Percentiles rank a stretch among this genome's conserved stretches.
phyloP scores from a whole-genome alignment of 2,113 vertebrate species.

The Vimba vimba region DNA sequence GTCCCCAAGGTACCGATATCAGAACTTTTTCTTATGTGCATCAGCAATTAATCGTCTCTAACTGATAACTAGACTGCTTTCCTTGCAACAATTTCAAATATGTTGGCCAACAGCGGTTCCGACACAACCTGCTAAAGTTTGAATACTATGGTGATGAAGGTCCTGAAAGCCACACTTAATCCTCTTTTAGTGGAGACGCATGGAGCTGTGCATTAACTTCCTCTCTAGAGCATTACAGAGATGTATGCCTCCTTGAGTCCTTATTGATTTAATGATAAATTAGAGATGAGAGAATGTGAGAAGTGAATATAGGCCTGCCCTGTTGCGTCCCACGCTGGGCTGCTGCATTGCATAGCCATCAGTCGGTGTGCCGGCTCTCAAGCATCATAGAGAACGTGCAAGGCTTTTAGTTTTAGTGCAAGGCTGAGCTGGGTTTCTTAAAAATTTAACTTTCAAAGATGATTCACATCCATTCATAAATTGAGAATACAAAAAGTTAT shows the following conservation, averaged over 20 bases:
- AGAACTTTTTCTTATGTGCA: not conserved
- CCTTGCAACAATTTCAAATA: not conserved
- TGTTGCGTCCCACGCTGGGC: not conserved
- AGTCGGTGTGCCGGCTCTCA: not conserved
- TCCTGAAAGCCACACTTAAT: constrained; percentile 41
- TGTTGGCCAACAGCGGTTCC: not conserved
- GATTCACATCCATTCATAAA: not conserved
- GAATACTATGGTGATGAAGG: constrained; percentile 38
- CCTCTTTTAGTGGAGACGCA: constrained; percentile 29
- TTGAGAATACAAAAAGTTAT: constrained; percentile 28
- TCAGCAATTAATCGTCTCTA: not conserved
- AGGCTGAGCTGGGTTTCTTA: constrained; percentile 24
- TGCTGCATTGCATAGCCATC: constrained; percentile 18
- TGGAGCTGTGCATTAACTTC: constrained; percentile 34
- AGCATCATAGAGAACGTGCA: constrained; percentile 18
- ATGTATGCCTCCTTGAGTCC: constrained; percentile 45
- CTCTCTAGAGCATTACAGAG: constrained; percentile 34
- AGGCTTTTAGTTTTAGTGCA: not conserved
- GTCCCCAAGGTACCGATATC: constrained; percentile 73
- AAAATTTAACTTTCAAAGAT: constrained; percentile 6
- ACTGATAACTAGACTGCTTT: not conserved
- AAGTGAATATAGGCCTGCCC: constrained; percentile 33
- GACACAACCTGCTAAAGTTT: constrained; percentile 25
- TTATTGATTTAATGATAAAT: constrained; percentile 49
- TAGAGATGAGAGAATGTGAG: constrained; percentile 48